Percentiles rank a stretch among this genome's conserved stretches.
phyloP scores from a whole-genome alignment of 2,888 invertebrate species.

The Melanchra persicariae region DNA sequence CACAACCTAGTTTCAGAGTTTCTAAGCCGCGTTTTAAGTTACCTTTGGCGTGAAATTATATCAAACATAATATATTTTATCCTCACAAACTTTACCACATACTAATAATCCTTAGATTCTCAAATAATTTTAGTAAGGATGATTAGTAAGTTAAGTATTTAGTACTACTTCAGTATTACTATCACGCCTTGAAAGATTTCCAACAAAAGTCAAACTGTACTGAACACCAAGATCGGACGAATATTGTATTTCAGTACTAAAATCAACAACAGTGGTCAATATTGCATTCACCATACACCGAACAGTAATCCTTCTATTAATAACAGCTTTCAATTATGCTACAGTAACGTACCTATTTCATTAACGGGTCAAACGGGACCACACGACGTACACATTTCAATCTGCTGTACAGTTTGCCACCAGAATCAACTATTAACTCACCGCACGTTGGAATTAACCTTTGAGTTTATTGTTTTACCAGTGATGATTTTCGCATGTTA shows the following conservation, averaged over 20 bases:
- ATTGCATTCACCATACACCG: constrained; percentile 7
- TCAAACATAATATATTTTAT: too few relatives aligned
- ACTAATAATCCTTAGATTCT: too few relatives aligned
- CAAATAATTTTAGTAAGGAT: too few relatives aligned
- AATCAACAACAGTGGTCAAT: neutral
- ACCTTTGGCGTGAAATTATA: too few relatives aligned
- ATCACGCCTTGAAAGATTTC: too few relatives aligned
- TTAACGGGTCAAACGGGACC: constrained; percentile 45
- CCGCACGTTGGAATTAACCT: constrained; percentile 66
- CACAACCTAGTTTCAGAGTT: too few relatives aligned
- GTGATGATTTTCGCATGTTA: constrained; percentile 2
- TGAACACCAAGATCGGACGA: neutral
- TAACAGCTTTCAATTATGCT: constrained; percentile 44
- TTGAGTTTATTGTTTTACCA: constrained; percentile 48
- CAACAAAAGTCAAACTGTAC: too few relatives aligned
- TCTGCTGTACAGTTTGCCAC: constrained; percentile 48
- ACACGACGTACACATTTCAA: constrained; percentile 55
- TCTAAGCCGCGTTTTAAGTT: too few relatives aligned
- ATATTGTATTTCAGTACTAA: neutral
- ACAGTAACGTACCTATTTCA: constrained; percentile 36
- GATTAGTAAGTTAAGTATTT: too few relatives aligned
- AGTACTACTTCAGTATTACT: too few relatives aligned
- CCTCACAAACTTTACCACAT: too few relatives aligned
- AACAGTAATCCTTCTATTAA: constrained; percentile 15
- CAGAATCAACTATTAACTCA: constrained; percentile 75